A percentile compares a stretch with the other conserved stretches of the same genome.
phyloP scores from a whole-genome alignment of 2,113 vertebrate genomes.

The Istiophorus platypterus region DNA sequence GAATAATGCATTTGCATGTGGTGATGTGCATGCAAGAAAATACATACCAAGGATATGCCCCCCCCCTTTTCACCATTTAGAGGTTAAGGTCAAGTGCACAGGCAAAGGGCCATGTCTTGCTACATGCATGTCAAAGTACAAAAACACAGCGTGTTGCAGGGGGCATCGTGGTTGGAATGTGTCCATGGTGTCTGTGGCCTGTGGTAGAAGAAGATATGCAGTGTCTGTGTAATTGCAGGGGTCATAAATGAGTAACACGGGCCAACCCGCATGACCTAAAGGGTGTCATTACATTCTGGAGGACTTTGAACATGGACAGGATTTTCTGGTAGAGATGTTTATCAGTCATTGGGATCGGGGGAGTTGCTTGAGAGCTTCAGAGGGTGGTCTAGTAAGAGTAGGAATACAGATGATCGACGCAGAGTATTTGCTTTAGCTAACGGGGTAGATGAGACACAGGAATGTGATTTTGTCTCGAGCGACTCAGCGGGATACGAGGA shows the following conservation, averaged over 20 bases:
- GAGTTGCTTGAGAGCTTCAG: conserved; percentile 30
- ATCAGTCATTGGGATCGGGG: conserved; percentile 36
- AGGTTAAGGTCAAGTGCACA: conserved; percentile 58
- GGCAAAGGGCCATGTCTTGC: conserved; percentile 1
- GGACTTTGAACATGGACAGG: conserved; percentile 56
- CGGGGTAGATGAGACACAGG: conserved; percentile 58
- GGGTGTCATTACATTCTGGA: conserved; percentile 37
- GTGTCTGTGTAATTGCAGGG: conserved; percentile 37
- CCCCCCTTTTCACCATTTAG: not conserved
- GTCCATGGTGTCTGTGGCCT: conserved; percentile 40
- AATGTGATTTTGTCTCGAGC: conserved; percentile 64
- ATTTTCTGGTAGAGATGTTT: conserved; percentile 35
- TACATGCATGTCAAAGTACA: conserved; percentile 40
- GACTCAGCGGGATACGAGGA: conserved; percentile 27
- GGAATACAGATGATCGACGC: conserved; percentile 60
- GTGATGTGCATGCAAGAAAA: not conserved
- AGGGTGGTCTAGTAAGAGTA: conserved; percentile 57
- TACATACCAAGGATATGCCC: not conserved
- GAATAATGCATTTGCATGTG: not conserved
- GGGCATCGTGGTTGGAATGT: conserved; percentile 45
- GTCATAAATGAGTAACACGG: conserved; percentile 53
- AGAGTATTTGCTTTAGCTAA: conserved; percentile 40
- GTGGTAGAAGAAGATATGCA: conserved; percentile 41
- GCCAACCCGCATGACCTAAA: conserved; percentile 36
- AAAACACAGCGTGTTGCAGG: conserved; percentile 39